A percentile compares a stretch with the other conserved stretches of the same genome.
Conservation (phyloP, 2,888 invertebrate species). For the Morinoia aosen region DNA sequence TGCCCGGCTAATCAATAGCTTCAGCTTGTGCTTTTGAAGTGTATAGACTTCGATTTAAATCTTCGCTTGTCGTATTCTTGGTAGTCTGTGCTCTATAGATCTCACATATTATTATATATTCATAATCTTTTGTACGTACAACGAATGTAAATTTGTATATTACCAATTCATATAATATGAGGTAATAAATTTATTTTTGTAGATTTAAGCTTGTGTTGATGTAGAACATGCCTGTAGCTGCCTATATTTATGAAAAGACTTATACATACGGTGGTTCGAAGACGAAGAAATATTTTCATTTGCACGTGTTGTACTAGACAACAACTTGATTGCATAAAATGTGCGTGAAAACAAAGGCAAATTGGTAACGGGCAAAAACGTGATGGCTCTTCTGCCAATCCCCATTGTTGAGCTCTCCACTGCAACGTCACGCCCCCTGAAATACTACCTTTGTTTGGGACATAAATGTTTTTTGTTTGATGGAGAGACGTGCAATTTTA, state of each 20-base stretch:
- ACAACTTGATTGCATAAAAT: background rate
- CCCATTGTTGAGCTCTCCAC: background rate
- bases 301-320: background rate
- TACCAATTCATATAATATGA: background rate
- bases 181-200: background rate
- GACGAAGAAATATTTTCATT: too few relatives aligned
- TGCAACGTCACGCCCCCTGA: background rate
- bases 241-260: background rate
- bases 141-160: background rate
- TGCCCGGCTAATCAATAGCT: too few relatives aligned
- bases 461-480: background rate
- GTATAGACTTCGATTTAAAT: background rate
- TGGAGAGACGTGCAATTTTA: background rate
- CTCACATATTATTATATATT: background rate
- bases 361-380: too few relatives aligned
- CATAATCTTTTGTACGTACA: background rate
- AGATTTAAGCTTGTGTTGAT: background rate
- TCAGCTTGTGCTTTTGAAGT: background rate
- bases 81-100: background rate
- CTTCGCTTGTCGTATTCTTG: background rate
- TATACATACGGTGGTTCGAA: background rate
- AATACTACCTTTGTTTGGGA: background rate
- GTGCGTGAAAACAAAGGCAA: background rate
- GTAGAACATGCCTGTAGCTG: background rate
- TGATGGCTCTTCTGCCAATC: background rate